Base-by-base conservation (phyloP, 2,888 invertebrate genomes). In the Eudemis profundana region DNA sequence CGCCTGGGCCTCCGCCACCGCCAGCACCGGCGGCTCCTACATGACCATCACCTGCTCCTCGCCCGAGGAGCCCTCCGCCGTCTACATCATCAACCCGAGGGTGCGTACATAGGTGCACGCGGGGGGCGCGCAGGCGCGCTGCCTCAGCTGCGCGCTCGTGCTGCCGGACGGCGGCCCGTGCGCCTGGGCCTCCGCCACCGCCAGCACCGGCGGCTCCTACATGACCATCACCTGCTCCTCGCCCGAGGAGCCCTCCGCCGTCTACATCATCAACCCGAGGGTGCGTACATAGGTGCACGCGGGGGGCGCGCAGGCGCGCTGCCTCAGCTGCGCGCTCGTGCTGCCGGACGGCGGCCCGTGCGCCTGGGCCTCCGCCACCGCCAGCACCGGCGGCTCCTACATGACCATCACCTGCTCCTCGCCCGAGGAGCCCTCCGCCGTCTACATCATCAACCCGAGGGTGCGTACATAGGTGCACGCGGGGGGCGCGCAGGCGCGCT, bases 81-180 rank as follows among this genome's bases (percentile, higher is more conserved):
- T 93, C 0, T 91, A 82, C 62, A 86, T 96, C 56, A 84, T 92
- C 61, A 83, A n/a, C n/a, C n/a, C n/a, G n/a, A n/a, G n/a, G n/a
- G n/a, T n/a, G n/a, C n/a, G n/a, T n/a, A n/a, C 94, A 21, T 95
- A 97, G 46, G 92, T 95, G 69, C 96, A 97, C 69, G 91, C 94
- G 40, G 93, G 93, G 21, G 94, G 93, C 27, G 78, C 83, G 0
- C 77, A 76, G 38, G 76, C 73, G 33, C 87, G 83, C 4, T 98
- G 97, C 83, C 78, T 97, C 29, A 96, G 97, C 15, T 98, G 98
- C 81, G 74, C 82, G 10, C 78, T 94, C 10, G 71, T 69, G 42
- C 92, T 95, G 75, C 93, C 93, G 0, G 93, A 94, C 61, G 94
- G 94, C 19, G 90, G 83, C 0, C 67, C 71, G 0, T 97, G 97